Conservation (phyloP, 1,140 invertebrate genomes). For the Temnothorax curvispinosus region DNA sequence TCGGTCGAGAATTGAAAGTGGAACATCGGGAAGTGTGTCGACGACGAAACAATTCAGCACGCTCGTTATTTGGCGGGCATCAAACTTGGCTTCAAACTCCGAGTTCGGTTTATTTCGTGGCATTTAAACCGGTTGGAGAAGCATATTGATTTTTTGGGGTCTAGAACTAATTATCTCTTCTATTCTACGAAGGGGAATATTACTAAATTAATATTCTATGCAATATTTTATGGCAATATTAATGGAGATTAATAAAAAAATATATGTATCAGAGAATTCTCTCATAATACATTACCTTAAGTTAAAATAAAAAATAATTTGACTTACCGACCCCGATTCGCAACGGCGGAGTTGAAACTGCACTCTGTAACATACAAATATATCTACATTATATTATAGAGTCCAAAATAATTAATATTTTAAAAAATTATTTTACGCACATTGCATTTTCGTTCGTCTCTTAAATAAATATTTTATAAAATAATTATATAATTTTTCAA, state of each 20-base stretch:
- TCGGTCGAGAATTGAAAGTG: constrained; percentile 20
- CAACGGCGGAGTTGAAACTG: not conserved
- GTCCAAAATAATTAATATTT: constrained; percentile 9
- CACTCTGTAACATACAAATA: not conserved
- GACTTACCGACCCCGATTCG: not conserved
- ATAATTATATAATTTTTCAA: not conserved
- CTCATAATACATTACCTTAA: not conserved
- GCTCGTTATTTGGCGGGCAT: constrained; percentile 16
- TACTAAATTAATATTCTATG: not conserved
- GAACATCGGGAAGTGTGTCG: constrained; percentile 30
- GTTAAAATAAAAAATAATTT: not conserved
- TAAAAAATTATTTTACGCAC: not conserved
- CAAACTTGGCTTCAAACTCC: not conserved
- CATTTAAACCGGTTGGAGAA: not conserved
- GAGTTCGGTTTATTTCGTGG: not conserved
- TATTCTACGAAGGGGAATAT: not conserved
- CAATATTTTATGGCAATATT: not conserved
- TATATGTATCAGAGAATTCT: not conserved
- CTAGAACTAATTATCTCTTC: not conserved
- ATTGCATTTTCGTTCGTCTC: not conserved
- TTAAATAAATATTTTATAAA: not conserved
- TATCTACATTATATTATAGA: not conserved
- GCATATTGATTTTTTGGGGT: not conserved
- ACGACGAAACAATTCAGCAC: constrained; percentile 33
- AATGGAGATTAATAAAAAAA: not conserved